Percentiles rank a stretch among this genome's conserved stretches.
Conservation (phyloP, 64 coral and sea anemone species). For the Actinia equina region DNA sequence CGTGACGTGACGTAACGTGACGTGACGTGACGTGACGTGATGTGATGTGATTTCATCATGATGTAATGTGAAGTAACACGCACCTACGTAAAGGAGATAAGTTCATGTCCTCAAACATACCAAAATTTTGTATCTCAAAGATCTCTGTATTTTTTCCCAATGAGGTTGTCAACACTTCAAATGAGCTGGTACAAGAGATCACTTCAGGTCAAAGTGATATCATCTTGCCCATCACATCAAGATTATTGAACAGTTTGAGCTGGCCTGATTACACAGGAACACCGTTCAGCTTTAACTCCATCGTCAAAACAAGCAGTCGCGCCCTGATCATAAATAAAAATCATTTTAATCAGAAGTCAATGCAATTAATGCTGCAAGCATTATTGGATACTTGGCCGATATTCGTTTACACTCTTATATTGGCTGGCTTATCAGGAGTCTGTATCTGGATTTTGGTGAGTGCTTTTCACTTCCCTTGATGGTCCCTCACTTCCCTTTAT, state of each 20-base stretch:
- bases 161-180: background rate
- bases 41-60: too few species aligned
- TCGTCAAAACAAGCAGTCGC: constrained; percentile 2
- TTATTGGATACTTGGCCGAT: constrained; percentile 48
- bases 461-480: background rate
- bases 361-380: background rate
- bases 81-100: too few species aligned
- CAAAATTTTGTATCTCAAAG: too few species aligned
- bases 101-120: too few species aligned
- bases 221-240: constrained; percentile 27
- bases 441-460: constrained; percentile 53
- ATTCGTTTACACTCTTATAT: constrained; percentile 30
- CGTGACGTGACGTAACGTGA: background rate
- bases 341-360: constrained; percentile 25
- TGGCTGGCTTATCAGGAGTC: constrained; percentile 40
- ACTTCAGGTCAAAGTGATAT: background rate
- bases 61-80: too few species aligned
- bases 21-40: too few species aligned
- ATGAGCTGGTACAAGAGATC: background rate
- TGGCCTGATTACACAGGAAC: constrained; percentile 1
- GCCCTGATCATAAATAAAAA: constrained; percentile 26
- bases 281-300: background rate
- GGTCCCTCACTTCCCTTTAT: background rate
- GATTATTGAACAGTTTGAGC: background rate
- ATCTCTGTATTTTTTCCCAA: background rate